phyloP scores from a whole-genome alignment of 2,797 vertebrate species.

The Rhabdophis nuchalis region DNA sequence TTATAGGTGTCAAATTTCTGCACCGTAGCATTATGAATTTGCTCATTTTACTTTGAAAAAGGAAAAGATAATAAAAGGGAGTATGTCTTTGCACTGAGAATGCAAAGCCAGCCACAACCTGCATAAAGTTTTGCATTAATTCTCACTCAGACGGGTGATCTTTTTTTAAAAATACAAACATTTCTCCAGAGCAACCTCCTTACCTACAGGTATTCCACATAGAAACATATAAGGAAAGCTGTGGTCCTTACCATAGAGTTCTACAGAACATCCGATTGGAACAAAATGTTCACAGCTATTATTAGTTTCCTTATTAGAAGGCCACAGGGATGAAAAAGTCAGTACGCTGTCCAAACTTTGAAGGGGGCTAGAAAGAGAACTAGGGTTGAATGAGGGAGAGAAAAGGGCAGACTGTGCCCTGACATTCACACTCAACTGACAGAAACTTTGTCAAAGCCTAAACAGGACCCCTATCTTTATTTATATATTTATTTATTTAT shows the following conservation, averaged over 20 bases:
- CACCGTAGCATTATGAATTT: conserved; percentile 21
- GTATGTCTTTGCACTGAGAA: conserved; percentile 18
- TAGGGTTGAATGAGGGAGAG: neutral
- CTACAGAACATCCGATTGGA: conserved; percentile 34
- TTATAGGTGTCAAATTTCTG: conserved; percentile 26
- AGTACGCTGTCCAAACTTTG: conserved; percentile 48
- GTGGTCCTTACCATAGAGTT: conserved; percentile 36
- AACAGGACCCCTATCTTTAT: neutral
- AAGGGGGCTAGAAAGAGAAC: neutral
- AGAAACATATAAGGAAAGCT: conserved; percentile 31
- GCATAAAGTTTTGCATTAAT: conserved; percentile 25
- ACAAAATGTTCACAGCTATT: conserved; percentile 39
- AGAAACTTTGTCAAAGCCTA: conserved; percentile 66
- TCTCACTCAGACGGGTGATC: conserved; percentile 30
- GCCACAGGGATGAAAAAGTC: conserved; percentile 46
- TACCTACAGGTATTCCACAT: conserved; percentile 29
- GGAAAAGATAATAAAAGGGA: neutral
- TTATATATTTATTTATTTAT: conserved; percentile 37
- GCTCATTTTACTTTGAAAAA: conserved; percentile 22
- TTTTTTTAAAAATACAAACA: conserved; percentile 42
- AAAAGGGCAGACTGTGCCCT: conserved; percentile 36
- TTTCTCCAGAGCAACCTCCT: conserved; percentile 18
- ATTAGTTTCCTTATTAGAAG: conserved; percentile 42
- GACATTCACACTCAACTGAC: conserved; percentile 62
- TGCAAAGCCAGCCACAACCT: conserved; percentile 38